These are phyloP conservation scores for Cosmia trapezina DNA, from an alignment of 2,888 invertebrate genomes.

Conservation along the genomic window DNA sequence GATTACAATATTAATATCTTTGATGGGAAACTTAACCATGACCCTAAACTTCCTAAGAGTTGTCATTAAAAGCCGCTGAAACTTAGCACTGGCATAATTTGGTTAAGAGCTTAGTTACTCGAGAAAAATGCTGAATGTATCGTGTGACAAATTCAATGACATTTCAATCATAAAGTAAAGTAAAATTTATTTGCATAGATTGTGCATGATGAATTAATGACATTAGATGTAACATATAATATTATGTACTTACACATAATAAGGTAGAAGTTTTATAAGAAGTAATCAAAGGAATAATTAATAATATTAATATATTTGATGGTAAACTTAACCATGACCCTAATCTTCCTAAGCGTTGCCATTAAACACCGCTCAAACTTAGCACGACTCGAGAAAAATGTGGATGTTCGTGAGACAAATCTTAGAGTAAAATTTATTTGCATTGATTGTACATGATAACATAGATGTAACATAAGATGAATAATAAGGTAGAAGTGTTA, in stretches of 20 bases:
- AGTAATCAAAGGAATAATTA: neutral
- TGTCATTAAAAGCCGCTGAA: slow-evolving; percentile 10
- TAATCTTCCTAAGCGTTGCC: too few species aligned
- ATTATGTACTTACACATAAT: neutral
- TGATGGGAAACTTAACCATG: neutral
- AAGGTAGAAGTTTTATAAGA: slow-evolving; percentile 5
- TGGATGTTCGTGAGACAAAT: too few species aligned
- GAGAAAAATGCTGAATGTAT: slow-evolving; percentile 9
- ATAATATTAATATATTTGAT: too few species aligned
- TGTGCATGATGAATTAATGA: neutral
- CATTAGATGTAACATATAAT: too few species aligned
- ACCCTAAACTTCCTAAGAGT: neutral
- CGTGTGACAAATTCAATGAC: slow-evolving; percentile 21
- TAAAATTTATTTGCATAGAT: neutral
- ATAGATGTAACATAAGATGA: too few species aligned
- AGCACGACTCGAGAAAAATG: too few species aligned
- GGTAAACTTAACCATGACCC: too few species aligned
- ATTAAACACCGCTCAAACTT: too few species aligned
- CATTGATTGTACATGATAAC: too few species aligned
- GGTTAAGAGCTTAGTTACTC: neutral
- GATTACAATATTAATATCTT: neutral
- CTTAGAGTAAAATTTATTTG: too few species aligned
- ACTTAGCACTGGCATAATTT: slow-evolving; percentile 16
- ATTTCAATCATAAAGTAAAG: slow-evolving; percentile 11
- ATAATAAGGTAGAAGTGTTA: too few species aligned